Evolutionary conservation across 1,140 invertebrate genomes (phyloP), one percentile per base, ranked within the genome.

Genomic region (Bombus sylvicola): DNA sequence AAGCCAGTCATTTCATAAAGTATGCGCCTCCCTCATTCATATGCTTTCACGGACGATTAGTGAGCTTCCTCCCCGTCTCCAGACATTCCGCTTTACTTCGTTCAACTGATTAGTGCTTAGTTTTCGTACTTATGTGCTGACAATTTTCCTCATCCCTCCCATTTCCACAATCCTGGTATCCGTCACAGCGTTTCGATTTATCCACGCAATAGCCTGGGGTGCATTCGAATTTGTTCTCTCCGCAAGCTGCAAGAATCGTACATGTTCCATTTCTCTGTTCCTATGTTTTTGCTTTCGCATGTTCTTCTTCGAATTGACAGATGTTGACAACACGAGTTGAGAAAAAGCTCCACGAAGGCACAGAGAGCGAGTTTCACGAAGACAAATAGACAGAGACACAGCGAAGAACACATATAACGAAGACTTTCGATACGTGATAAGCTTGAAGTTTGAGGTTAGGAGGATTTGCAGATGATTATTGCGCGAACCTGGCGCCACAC

Each of bases 61-160:
- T 2, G n/a, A 64, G 5, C 15, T 25, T 28, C 28, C 2, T 12
- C 8, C 13, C 22, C 9, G 15, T 53, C 47, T 22, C 3, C 34
- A 41, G 25, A 13, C 5, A 8, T 41, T 37, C 69, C 37, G 10
- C 12, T 76, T 34, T 53, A 71, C 34, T 25, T 22, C 18, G 39
- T 39, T 28, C 47, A 53, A 53, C 5, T 22, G 2, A 10, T 68
- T 53, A 53, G 39, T 34, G 5, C 28, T 75, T 71, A 84, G 76
- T 90, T 88, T 62, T 88, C 94, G 91, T 95, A 94, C 94, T 91
- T 91, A 87, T 91, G 82, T 88, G 87, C 64, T 59, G 83, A 93
- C 97, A 97, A 84, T 96, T 94, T 87, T 95, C 88, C 92, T 98
- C 97, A 93, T 98, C 97, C 69, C 96, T 96, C 66, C 96, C 96